A percentile compares a stretch with the other conserved stretches of the same genome.
Conservation (phyloP, 2,797 vertebrate species). For the Melanotaenia maccullochi region DNA sequence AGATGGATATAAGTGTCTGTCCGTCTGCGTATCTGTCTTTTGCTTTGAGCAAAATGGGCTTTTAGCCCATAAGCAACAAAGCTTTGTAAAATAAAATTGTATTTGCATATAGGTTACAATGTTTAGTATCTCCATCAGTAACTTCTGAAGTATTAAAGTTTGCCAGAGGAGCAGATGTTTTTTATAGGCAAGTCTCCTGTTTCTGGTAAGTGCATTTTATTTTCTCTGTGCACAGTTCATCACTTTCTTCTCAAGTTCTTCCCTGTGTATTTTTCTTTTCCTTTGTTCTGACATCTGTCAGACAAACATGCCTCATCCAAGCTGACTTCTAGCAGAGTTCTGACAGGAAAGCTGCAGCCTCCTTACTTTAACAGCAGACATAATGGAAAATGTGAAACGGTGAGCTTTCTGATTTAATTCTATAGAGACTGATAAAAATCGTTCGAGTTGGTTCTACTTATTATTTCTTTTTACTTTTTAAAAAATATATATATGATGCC, state of each 20-base stretch:
- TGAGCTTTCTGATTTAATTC: not conserved
- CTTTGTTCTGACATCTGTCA: conserved; percentile 22
- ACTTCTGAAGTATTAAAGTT: not conserved
- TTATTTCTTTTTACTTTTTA: not conserved
- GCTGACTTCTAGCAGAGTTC: conserved; percentile 24
- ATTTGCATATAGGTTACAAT: not conserved
- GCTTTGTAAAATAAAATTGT: not conserved
- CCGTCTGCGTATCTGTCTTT: too few species aligned
- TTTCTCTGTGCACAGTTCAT: not conserved
- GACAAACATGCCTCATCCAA: not conserved
- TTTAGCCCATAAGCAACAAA: not conserved
- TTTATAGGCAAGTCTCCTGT: not conserved
- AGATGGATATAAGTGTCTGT: too few species aligned
- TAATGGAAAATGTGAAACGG: conserved; percentile 17
- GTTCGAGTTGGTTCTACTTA: not conserved
- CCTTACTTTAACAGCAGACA: not conserved
- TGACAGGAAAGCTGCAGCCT: conserved; percentile 16
- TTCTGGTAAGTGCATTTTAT: not conserved
- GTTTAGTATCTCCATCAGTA: not conserved
- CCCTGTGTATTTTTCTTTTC: not conserved
- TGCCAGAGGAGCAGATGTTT: not conserved
- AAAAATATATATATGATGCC: not conserved
- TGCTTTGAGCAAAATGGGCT: too few species aligned
- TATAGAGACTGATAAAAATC: not conserved
- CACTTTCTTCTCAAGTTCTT: not conserved